Evolutionary conservation across 2,113 vertebrate genomes (phyloP).

Genomic region (Rhinoptilus africanus): DNA sequence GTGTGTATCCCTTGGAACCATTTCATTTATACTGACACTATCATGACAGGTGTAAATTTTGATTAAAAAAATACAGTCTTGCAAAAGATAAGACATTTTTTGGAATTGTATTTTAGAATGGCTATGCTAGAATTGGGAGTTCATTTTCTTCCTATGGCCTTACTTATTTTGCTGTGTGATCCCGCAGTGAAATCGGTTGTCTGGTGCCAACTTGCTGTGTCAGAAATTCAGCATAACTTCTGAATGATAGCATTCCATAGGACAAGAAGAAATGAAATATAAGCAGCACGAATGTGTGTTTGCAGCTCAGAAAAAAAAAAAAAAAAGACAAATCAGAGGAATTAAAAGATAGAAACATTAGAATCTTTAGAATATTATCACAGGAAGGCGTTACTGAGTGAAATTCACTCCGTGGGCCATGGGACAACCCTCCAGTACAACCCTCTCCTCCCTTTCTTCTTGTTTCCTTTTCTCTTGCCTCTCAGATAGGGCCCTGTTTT

Average conservation of each 20-base stretch:
- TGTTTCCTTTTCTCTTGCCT: neutral
- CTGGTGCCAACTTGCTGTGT: constrained; percentile 1
- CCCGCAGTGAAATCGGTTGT: neutral
- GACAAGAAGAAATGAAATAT: neutral
- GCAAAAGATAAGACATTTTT: neutral
- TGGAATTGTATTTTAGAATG: neutral
- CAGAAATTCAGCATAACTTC: neutral
- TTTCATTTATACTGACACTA: neutral
- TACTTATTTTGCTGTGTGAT: neutral
- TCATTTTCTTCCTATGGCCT: neutral
- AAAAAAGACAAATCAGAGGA: neutral
- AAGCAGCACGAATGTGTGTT: neutral
- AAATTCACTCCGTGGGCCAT: accelerated
- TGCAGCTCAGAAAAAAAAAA: neutral
- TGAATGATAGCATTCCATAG: neutral
- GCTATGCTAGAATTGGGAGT: neutral
- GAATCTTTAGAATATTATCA: neutral
- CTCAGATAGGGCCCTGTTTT: neutral
- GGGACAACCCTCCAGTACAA: too few relatives aligned
- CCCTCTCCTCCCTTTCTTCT: neutral
- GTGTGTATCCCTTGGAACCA: neutral
- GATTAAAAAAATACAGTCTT: neutral
- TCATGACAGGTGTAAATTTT: neutral
- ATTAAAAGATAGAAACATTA: neutral
- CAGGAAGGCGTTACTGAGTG: neutral